Evolutionary conservation across 2,797 vertebrate genomes (phyloP).

Genomic region (Melanogrammus aeglefinus): DNA sequence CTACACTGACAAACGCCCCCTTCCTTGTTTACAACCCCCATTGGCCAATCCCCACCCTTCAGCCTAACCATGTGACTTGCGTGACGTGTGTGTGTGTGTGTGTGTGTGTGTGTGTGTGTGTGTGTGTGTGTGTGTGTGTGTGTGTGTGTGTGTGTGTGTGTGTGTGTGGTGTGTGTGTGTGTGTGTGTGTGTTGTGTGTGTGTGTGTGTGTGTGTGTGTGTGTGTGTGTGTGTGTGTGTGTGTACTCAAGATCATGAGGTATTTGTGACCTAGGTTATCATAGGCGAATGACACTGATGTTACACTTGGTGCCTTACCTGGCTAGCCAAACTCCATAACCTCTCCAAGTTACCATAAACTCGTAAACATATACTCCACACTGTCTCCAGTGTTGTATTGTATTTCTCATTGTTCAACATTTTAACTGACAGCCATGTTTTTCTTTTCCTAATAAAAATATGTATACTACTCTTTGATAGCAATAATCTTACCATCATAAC

Average conservation of each 20-base stretch:
- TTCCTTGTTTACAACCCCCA: not conserved
- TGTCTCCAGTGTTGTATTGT: not conserved
- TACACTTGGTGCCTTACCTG: not conserved
- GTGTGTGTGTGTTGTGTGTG: too few species aligned
- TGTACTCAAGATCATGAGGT: not conserved
- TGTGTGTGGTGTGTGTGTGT: too few species aligned
- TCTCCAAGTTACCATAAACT: too few species aligned
- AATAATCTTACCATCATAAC: conserved; percentile 84
- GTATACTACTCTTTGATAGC: not conserved
- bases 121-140: too few species aligned
- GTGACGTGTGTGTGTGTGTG: too few species aligned
- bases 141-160: too few species aligned
- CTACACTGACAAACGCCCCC: not conserved
- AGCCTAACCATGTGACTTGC: not conserved
- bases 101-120: too few species aligned
- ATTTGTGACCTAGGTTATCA: not conserved
- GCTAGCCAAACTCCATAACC: too few species aligned
- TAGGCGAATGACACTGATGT: not conserved
- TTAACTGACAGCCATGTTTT: not conserved
- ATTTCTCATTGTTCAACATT: not conserved
- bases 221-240: not conserved
- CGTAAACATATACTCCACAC: not conserved
- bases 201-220: not conserved
- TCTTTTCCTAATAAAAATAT: not conserved
- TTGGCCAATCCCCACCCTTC: not conserved